Conservation (phyloP, 2,113 vertebrate species). For the Noctilio leporinus region DNA sequence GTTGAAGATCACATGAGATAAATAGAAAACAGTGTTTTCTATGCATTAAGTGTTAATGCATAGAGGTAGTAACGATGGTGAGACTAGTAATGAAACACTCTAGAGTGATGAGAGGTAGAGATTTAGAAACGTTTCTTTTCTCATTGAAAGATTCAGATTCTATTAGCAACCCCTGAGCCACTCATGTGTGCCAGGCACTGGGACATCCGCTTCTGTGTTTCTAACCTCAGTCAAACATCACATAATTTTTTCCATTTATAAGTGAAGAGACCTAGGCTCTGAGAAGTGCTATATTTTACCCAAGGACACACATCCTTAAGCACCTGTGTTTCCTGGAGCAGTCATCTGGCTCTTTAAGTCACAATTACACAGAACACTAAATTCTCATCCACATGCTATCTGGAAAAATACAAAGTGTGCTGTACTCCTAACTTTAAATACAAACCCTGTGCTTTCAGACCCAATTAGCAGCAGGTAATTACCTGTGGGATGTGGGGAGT, state of each 20-base stretch:
- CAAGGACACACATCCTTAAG: not conserved
- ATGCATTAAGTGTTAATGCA: not conserved
- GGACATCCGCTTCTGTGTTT: not conserved
- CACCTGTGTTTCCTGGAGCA: not conserved
- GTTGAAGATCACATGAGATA: not conserved
- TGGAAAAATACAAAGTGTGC: slow-evolving; percentile 16
- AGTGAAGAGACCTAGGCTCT: not conserved
- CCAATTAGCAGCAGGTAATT: slow-evolving; percentile 83
- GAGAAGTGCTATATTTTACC: not conserved
- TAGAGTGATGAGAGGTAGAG: not conserved
- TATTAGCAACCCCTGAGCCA: not conserved
- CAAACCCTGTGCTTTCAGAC: slow-evolving; percentile 75
- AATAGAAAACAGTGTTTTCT: not conserved
- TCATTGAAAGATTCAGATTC: not conserved
- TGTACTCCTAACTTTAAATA: slow-evolving; percentile 57
- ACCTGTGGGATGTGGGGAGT: slow-evolving; percentile 77
- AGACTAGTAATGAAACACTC: not conserved
- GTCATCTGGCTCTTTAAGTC: not conserved
- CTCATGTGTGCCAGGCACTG: too few species aligned
- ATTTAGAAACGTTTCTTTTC: too few species aligned
- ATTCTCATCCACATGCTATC: not conserved
- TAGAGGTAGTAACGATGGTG: not conserved
- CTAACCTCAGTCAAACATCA: not conserved
- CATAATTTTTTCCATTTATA: not conserved
- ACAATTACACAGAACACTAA: not conserved